These are phyloP conservation scores for Criorhina ranunculi DNA, from an alignment of 2,888 invertebrate species.

Conservation along the genomic window DNA sequence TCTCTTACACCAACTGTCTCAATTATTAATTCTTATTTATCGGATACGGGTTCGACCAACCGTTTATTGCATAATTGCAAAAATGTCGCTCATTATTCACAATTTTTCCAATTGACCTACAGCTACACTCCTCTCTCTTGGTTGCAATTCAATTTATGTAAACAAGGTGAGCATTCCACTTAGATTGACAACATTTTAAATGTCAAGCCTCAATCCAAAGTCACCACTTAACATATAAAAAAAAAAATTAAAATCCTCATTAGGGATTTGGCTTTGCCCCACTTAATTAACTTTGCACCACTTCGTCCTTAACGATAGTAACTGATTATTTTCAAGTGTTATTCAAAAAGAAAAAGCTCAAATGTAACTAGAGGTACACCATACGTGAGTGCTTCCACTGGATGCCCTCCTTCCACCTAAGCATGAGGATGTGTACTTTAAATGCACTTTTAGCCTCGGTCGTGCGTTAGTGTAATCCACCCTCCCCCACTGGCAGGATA, in stretches of 20 bases:
- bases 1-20: not conserved
- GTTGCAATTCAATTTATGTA: constrained; percentile 71
- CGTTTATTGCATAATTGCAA: constrained; percentile 47
- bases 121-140: constrained; percentile 46
- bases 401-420: not conserved
- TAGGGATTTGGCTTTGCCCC: constrained; percentile 38
- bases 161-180: constrained; percentile 76
- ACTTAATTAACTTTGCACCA: constrained; percentile 64
- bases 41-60: constrained; percentile 24
- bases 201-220: constrained; percentile 74
- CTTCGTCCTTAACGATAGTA: constrained; percentile 34
- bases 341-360: constrained; percentile 63
- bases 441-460: constrained; percentile 32
- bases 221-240: constrained; percentile 68
- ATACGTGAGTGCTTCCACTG: constrained; percentile 36
- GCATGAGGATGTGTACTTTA: too few species aligned
- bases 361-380: constrained; percentile 27
- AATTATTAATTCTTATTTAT: constrained; percentile 34
- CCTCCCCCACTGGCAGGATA: not conserved
- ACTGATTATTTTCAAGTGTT: constrained; percentile 71
- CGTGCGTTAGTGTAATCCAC: constrained; percentile 38
- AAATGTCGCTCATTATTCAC: constrained; percentile 25
- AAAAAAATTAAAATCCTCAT: too few species aligned
- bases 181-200: constrained; percentile 73
- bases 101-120: constrained; percentile 69